Base-by-base conservation (phyloP, 1,140 invertebrate species). In the Dinoponera quadriceps region DNA sequence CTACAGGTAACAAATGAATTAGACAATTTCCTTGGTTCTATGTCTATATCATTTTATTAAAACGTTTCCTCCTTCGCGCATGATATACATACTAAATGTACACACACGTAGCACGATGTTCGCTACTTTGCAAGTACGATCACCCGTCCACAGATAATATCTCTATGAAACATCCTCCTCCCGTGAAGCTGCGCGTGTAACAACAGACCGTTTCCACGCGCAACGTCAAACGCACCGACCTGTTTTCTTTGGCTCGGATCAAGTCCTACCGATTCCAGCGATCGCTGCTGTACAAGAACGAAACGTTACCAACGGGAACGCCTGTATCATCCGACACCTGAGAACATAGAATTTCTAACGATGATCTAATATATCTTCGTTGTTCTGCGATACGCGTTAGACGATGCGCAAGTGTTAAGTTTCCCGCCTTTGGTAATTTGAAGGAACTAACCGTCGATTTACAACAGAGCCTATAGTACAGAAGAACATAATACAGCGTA, bases 241-340 rank as follows among this genome's bases (percentile, higher is more conserved):
- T n/a, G 22, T 54, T 38, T 48, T 77, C 62, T 77, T 77, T 77
- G 62, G 62, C 74, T 77, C 74, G 74, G 74, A 77, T 75, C 49
- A 49, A 75, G 33, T 54, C 20, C 14, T 68, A 2, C 20, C 22
- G 16, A 63, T 38, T 63, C n/a, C 18, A 27, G 7, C 20, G 49
- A n/a, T 74, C 18, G 20, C 2, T n/a, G 25, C 13, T 74, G 48
- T 22, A 51, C 25, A 33, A 13, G 1, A 20, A 38, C 33, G 25
- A 38, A 66, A 77, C 25, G 18, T 51, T 18, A 54, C 3, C 11
- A 66, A 54, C 60, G 11, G n/a, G 13, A 77, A 77, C 54, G 33
- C 65, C 0, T 44, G 38, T 44, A 44, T 44, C 11, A 3, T 22
- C 22, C 27, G n/a, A 49, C 18, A n/a, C 33, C 65, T 18, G 44